Conservation (phyloP, 1,140 invertebrate species). For the Achroia grisella region DNA sequence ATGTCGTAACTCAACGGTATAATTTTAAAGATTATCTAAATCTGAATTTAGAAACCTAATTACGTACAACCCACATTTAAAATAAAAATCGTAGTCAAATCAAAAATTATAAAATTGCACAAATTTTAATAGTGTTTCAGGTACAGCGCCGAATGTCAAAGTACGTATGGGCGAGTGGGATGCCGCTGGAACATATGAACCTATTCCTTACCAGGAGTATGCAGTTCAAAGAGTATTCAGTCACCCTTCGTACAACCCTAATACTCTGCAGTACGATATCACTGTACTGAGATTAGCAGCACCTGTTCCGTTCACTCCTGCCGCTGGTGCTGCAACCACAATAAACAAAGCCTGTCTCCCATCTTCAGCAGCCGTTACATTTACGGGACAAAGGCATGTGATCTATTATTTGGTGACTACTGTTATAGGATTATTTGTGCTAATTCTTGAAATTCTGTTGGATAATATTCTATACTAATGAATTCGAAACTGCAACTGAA, state of each 20-base stretch:
- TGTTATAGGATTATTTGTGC: too few species aligned
- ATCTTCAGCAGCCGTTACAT: constrained; percentile 57
- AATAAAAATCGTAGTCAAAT: too few species aligned
- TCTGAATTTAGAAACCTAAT: too few species aligned
- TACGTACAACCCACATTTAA: too few species aligned
- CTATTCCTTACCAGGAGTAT: constrained; percentile 77
- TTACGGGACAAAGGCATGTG: constrained; percentile 75
- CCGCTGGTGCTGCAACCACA: constrained; percentile 72
- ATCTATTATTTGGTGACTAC: neutral
- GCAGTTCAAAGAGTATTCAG: constrained; percentile 72
- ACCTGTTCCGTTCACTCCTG: constrained; percentile 73
- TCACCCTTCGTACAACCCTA: constrained; percentile 79
- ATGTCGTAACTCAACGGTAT: too few species aligned
- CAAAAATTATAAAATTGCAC: neutral
- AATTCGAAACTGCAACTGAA: too few species aligned
- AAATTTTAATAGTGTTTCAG: constrained; percentile 39
- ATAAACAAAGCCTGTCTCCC: constrained; percentile 83
- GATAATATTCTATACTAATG: too few species aligned
- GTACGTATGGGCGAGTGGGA: constrained; percentile 83
- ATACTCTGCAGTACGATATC: constrained; percentile 81
- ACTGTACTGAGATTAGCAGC: constrained; percentile 77
- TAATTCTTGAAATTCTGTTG: too few species aligned
- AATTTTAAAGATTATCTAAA: too few species aligned
- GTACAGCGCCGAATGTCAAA: constrained; percentile 70
- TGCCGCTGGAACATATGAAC: constrained; percentile 75